These are phyloP conservation scores for Petrolisthes manimaculis DNA, from an alignment of 2,888 invertebrate genomes.

Conservation along the genomic window DNA sequence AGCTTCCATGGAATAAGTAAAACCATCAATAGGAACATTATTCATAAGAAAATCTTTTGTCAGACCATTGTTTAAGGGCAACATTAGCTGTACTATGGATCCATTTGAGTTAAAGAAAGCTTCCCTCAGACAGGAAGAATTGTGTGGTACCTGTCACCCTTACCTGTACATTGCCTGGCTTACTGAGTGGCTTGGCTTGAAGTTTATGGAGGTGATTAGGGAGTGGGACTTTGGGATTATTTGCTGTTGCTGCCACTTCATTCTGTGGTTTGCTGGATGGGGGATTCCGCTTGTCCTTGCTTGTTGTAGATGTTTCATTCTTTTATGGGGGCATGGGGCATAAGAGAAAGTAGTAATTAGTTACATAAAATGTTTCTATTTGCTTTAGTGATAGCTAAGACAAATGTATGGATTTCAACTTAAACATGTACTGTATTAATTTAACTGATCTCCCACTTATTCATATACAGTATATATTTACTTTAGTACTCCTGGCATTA, in stretches of 20 bases:
- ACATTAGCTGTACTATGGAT: no score
- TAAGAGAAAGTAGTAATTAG: no score
- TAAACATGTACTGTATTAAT: no score
- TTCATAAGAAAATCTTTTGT: no score
- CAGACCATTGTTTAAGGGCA: no score
- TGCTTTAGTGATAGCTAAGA: no score
- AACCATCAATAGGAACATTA: no score
- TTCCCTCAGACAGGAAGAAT: neutral
- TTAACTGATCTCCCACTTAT: no score
- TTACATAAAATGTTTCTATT: no score
- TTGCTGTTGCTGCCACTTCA: neutral
- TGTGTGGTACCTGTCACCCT: neutral
- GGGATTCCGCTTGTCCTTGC: neutral
- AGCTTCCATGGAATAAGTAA: no score
- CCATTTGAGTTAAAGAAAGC: neutral
- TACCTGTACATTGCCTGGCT: slow-evolving; percentile 16
- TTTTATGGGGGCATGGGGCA: neutral
- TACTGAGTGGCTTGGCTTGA: slow-evolving; percentile 73
- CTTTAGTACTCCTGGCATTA: neutral
- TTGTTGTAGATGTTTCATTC: neutral
- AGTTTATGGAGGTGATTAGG: slow-evolving; percentile 82
- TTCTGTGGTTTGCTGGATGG: neutral
- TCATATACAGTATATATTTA: no score
- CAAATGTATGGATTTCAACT: no score
- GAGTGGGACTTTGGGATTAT: slow-evolving; percentile 67